Evolutionary conservation across 23 tunicate species (phyloP), one percentile per base, ranked within the genome.

Genomic region (Trididemnum miniatum): DNA sequence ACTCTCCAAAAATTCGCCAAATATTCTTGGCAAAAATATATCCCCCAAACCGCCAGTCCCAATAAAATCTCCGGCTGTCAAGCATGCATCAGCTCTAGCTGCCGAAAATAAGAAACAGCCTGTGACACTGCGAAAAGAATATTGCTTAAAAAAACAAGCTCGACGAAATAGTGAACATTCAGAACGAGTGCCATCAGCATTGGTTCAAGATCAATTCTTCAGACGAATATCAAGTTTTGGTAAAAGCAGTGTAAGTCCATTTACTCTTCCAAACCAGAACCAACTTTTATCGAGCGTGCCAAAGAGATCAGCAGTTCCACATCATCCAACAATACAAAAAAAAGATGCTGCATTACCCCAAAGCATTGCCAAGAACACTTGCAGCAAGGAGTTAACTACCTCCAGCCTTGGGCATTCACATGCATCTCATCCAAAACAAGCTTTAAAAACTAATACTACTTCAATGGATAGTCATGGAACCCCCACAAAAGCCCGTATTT

Each of bases 81-180:
- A 30, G 9, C 30, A 65, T n/a, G 81, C 66, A 0, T 62, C 81
- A 18, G 65, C 65, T 15, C 35, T 71, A 28, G 50, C 65, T 18
- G 89, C 73, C 24, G 82, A 77, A 3, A 31, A 25, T 20, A 37
- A 51, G n/a, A 0, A 22, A 28, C 31, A 15, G 54, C 49, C 63
- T 24, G n/a, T 27, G 27, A 82, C 27, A 29, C 30, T 36, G 72
- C 75, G 44, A 25, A 85, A 81, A 1, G 34, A 74, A 65, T 84
- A 88, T 3, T 22, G 86, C 3, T 88, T 84, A 57, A 87, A 89
- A 29, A 84, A 80, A 71, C 77, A 85, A n/a, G 75, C 85, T 39
- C 77, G 96, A 25, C 85, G 96, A n/a, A 90, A 90, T 89, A 90
- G 89, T 65, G 77, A 73, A 22, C 69, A 80, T 4, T 24, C 79